A percentile compares a stretch with the other conserved stretches of the same genome.
Conservation (phyloP, 2,888 invertebrate genomes). For the Erebia palarica region DNA sequence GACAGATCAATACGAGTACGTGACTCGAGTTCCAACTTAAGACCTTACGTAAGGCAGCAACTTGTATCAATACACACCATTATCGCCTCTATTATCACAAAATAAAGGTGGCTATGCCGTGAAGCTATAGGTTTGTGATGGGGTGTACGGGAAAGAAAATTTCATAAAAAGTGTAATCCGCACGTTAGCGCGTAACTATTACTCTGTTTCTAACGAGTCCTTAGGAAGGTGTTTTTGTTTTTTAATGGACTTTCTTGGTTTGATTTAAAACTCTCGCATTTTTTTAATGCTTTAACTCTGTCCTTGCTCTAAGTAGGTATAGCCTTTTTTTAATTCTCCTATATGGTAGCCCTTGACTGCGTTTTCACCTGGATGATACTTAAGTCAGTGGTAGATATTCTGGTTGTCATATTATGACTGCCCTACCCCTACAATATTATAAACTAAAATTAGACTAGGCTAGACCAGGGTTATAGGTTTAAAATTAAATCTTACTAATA, state of each 20-base stretch:
- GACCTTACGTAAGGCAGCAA: background rate
- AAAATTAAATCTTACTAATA: too few species aligned
- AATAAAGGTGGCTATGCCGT: conserved; percentile 11
- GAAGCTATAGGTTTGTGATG: background rate
- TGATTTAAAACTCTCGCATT: background rate
- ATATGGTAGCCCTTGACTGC: too few species aligned
- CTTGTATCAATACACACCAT: background rate
- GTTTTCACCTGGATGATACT: too few species aligned
- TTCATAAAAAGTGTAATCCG: conserved; percentile 33
- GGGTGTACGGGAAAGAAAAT: conserved; percentile 25
- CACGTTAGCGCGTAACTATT: conserved; percentile 27
- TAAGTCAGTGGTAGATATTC: too few species aligned
- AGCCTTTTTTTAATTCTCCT: too few species aligned
- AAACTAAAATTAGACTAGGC: too few species aligned
- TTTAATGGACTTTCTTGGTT: conserved; percentile 19
- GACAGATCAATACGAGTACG: conserved; percentile 44
- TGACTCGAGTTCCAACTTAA: conserved; percentile 42
- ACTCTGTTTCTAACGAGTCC: conserved; percentile 29
- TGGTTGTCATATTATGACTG: too few species aligned
- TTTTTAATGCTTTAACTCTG: too few species aligned
- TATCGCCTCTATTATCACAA: background rate
- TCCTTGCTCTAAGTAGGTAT: too few species aligned
- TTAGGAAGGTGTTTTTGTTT: conserved; percentile 23
- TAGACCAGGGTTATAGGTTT: too few species aligned
- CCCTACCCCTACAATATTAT: too few species aligned